Evolutionary conservation across 2,888 invertebrate species (phyloP).

Genomic region (Choristoneura rosaceana): DNA sequence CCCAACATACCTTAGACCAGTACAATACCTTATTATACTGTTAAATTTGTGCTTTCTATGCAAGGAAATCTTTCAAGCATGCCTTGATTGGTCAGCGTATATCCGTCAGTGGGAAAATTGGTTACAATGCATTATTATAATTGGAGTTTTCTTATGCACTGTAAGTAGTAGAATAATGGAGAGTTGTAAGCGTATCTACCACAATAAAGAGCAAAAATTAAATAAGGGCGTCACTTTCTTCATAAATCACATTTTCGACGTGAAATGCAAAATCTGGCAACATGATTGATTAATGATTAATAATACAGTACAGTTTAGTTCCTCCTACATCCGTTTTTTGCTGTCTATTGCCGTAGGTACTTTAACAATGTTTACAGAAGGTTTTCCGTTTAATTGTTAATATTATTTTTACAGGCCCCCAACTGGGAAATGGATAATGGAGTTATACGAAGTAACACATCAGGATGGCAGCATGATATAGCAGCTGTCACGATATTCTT

Average conservation of each 20-base stretch:
- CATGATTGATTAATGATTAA: too few species aligned
- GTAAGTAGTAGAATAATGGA: slow-evolving; percentile 64
- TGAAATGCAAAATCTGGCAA: too few species aligned
- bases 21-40: slow-evolving; percentile 87
- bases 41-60: slow-evolving; percentile 87
- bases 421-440: slow-evolving; percentile 70
- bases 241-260: too few species aligned
- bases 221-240: too few species aligned
- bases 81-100: slow-evolving; percentile 90
- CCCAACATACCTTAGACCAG: slow-evolving; percentile 70
- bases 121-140: slow-evolving; percentile 91
- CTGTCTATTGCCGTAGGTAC: too few species aligned
- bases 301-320: too few species aligned
- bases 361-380: not conserved
- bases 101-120: slow-evolving; percentile 94
- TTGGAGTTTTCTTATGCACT: slow-evolving; percentile 89
- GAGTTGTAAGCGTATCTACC: not conserved
- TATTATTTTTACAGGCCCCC: slow-evolving; percentile 65
- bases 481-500: slow-evolving; percentile 92
- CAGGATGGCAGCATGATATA: slow-evolving; percentile 91
- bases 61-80: slow-evolving; percentile 93
- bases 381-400: not conserved
- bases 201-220: not conserved
- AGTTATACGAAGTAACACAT: slow-evolving; percentile 64
- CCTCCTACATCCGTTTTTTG: too few species aligned